A percentile compares a stretch with the other conserved stretches of the same genome.
Conservation (phyloP, 1,140 invertebrate species). For the Drosophila lacertosa region DNA sequence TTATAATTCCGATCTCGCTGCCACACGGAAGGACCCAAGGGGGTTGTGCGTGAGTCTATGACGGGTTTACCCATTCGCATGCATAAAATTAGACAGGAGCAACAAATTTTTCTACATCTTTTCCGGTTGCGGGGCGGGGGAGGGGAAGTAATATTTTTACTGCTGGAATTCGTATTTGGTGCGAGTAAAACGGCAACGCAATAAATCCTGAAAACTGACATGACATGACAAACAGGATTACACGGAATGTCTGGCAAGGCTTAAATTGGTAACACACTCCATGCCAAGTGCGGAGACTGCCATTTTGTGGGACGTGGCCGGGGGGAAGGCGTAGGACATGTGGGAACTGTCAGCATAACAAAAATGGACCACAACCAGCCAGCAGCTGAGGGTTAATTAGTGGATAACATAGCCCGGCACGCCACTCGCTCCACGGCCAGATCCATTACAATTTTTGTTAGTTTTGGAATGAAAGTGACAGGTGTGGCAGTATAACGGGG, state of each 20-base stretch:
- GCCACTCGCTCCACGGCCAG: constrained; percentile 19
- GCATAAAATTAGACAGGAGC: constrained; percentile 57
- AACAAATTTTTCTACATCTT: constrained; percentile 66
- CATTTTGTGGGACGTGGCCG: not conserved
- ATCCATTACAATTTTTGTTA: constrained; percentile 77
- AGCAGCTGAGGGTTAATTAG: constrained; percentile 77
- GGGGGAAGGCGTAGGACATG: constrained; percentile 22
- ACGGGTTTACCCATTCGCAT: constrained; percentile 17
- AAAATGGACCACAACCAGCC: constrained; percentile 50
- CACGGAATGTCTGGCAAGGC: constrained; percentile 69
- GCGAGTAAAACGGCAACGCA: constrained; percentile 48
- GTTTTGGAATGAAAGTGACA: constrained; percentile 61
- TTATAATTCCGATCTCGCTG: constrained; percentile 10
- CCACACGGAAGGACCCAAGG: constrained; percentile 10
- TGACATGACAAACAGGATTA: constrained; percentile 84
- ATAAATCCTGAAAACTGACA: constrained; percentile 84
- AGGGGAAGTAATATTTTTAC: constrained; percentile 43
- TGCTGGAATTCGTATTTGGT: constrained; percentile 62
- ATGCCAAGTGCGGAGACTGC: constrained; percentile 15
- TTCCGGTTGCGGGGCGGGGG: no score
- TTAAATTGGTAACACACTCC: constrained; percentile 79
- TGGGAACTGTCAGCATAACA: constrained; percentile 52
- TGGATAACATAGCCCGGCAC: constrained; percentile 59
- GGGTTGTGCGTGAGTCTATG: constrained; percentile 17
- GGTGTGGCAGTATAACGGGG: constrained; percentile 45